These are phyloP conservation scores for Desmodus rotundus DNA, from an alignment of 2,113 vertebrate genomes.

Conservation along the genomic window DNA sequence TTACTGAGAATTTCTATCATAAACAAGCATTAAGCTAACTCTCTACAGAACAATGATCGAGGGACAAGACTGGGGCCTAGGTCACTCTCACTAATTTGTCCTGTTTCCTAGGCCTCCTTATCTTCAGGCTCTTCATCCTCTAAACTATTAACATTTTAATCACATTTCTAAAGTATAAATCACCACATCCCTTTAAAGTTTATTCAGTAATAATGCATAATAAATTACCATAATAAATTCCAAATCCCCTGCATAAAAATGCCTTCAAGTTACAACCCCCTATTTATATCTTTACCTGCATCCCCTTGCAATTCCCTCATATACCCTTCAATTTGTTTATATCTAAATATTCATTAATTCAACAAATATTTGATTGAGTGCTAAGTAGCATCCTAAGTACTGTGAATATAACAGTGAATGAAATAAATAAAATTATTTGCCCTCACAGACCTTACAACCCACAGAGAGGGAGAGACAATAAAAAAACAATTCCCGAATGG, in stretches of 20 bases:
- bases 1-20: background rate
- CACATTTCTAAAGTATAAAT: background rate
- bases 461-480: background rate
- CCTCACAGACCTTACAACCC: background rate
- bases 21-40: background rate
- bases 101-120: background rate
- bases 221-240: background rate
- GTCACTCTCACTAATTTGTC: background rate
- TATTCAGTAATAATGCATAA: background rate
- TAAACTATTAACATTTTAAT: background rate
- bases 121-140: background rate
- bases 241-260: background rate
- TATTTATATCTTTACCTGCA: background rate
- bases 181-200: background rate
- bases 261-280: background rate
- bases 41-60: background rate
- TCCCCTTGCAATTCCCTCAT: background rate
- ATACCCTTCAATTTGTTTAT: background rate
- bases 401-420: background rate
- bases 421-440: background rate
- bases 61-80: background rate
- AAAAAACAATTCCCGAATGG: background rate
- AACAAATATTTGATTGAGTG: background rate
- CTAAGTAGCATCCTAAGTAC: background rate
- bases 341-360: background rate